Evolutionary conservation across 2,888 invertebrate species (phyloP).

Genomic region (Sarcophaga variegata): DNA sequence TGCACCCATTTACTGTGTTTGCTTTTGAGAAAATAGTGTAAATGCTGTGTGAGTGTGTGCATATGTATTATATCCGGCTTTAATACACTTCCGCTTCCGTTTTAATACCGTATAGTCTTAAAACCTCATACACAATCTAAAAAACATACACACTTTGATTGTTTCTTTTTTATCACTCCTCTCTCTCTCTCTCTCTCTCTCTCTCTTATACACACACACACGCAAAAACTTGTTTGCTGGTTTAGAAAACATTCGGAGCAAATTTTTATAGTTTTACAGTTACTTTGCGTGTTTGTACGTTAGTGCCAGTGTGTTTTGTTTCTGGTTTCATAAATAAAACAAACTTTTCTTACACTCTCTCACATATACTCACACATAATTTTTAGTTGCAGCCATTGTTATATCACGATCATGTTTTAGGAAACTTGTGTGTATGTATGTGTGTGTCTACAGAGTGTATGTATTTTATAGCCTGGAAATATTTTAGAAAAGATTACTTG

Average conservation of each 20-base stretch:
- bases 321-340: conserved; percentile 59
- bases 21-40: conserved; percentile 14
- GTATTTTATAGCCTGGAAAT: neutral
- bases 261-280: conserved; percentile 53
- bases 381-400: conserved; percentile 45
- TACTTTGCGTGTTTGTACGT: conserved; percentile 57
- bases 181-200: neutral
- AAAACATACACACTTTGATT: neutral
- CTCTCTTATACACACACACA: neutral
- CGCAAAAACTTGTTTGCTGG: neutral
- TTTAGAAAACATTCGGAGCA: conserved; percentile 28
- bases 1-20: conserved; percentile 2
- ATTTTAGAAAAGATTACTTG: too few species aligned
- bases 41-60: conserved; percentile 58
- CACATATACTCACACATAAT: neutral
- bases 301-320: conserved; percentile 15
- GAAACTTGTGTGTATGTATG: neutral
- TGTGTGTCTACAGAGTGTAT: neutral
- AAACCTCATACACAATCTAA: conserved; percentile 49
- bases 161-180: neutral
- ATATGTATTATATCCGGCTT: conserved; percentile 63
- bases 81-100: conserved; percentile 70
- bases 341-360: conserved; percentile 36
- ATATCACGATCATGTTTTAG: conserved; percentile 6
- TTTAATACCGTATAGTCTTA: conserved; percentile 65